These are phyloP conservation scores for Erebia palarica DNA, from an alignment of 2,888 invertebrate species.

Conservation along the genomic window DNA sequence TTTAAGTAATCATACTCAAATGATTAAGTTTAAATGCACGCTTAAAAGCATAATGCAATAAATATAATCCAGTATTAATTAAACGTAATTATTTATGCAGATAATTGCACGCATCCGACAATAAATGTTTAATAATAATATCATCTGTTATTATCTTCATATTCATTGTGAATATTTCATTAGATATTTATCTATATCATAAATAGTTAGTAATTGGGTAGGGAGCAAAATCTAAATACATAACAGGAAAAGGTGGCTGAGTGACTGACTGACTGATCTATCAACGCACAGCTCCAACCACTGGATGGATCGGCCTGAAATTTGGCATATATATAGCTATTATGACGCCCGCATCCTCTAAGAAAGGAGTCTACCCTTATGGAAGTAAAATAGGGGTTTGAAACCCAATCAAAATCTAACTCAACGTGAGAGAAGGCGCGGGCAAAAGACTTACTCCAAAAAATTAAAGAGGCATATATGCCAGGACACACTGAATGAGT, in stretches of 20 bases:
- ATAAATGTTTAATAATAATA: constrained; percentile 25
- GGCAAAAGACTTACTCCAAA: no score
- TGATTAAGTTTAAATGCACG: constrained; percentile 5
- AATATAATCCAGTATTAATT: constrained; percentile 31
- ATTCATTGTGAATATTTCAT: background rate
- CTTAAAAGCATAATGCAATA: constrained; percentile 18
- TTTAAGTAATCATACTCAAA: background rate
- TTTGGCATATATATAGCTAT: no score
- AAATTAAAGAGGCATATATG: no score
- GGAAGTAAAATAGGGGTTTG: no score
- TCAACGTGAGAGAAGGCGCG: no score
- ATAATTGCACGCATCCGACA: constrained; percentile 32
- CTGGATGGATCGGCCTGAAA: no score
- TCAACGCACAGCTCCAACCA: no score
- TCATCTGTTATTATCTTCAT: constrained; percentile 21
- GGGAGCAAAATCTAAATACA: background rate
- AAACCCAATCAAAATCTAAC: no score
- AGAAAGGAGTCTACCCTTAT: no score
- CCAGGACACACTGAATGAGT: no score
- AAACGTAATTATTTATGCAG: constrained; percentile 27
- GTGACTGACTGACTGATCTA: no score
- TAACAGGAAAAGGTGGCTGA: background rate
- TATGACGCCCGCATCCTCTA: no score
- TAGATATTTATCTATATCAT: constrained; percentile 1
- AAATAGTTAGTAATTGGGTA: background rate